Conservation (phyloP, 2,113 vertebrate genomes). For the Scartelaos histophorus region DNA sequence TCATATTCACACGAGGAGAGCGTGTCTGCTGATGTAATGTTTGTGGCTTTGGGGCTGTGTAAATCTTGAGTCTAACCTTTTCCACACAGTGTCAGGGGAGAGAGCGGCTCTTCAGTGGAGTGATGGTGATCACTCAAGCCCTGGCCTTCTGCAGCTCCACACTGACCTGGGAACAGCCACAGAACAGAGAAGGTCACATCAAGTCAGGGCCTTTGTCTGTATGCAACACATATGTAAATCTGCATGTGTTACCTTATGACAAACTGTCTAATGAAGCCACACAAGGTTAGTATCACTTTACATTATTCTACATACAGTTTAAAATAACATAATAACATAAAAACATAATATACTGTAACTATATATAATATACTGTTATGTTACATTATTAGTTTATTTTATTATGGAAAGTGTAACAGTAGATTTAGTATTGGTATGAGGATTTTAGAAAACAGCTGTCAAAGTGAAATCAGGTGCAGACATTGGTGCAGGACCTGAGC, state of each 20-base stretch:
- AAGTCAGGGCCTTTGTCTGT: neutral
- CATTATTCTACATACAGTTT: too few species aligned
- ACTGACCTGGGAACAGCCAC: conserved; percentile 44
- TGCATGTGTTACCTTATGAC: neutral
- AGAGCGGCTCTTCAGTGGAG: conserved; percentile 18
- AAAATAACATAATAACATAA: too few species aligned
- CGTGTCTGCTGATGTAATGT: neutral
- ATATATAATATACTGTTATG: too few species aligned
- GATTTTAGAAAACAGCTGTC: neutral
- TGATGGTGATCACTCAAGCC: conserved; percentile 20
- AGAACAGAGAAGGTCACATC: conserved; percentile 14
- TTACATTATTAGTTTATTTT: too few species aligned
- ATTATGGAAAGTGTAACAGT: neutral
- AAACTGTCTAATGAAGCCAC: neutral
- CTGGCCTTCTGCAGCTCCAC: conserved; percentile 36
- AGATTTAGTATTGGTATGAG: neutral
- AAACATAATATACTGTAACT: too few species aligned
- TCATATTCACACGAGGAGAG: conserved; percentile 22
- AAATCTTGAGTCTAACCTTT: conserved; percentile 23
- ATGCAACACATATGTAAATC: neutral
- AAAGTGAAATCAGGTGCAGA: neutral
- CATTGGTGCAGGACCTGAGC: conserved; percentile 28
- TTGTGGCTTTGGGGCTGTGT: conserved; percentile 1
- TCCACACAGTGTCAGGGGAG: conserved; percentile 4
- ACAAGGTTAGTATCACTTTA: too few species aligned